phyloP scores from a whole-genome alignment of 2,113 vertebrate species.

The Zosterops japonicus region DNA sequence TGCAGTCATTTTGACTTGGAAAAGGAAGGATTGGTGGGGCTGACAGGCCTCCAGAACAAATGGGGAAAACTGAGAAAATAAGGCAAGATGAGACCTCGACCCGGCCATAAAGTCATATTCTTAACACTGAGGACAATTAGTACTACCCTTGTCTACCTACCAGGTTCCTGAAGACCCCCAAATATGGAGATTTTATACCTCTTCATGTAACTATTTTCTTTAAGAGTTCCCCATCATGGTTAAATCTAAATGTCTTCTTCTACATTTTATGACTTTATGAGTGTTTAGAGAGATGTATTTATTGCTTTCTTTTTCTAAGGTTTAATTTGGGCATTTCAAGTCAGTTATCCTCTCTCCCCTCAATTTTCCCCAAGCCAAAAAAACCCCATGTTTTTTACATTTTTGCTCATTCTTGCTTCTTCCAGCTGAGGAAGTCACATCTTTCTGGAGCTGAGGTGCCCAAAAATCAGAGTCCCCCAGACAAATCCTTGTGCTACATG shows the following conservation, averaged over 20 bases:
- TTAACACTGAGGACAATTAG: neutral
- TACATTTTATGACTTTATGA: neutral
- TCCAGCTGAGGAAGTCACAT: neutral
- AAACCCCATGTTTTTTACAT: neutral
- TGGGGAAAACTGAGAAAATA: neutral
- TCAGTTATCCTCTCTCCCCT: neutral
- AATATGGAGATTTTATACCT: neutral
- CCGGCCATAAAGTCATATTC: neutral
- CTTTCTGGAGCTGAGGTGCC: neutral
- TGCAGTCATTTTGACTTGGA: neutral
- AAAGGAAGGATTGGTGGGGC: neutral
- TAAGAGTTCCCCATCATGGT: neutral
- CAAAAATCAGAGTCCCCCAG: neutral
- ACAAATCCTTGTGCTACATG: neutral
- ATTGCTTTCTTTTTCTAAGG: neutral
- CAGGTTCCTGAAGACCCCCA: neutral
- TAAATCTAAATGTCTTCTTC: neutral
- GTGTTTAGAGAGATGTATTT: neutral
- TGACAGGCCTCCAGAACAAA: neutral
- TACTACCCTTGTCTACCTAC: neutral
- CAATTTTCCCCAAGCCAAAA: neutral
- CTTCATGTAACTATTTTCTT: neutral
- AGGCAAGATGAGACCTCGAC: neutral
- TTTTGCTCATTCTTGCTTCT: neutral
- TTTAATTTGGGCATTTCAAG: neutral